A percentile compares a stretch with the other conserved stretches of the same genome.
phyloP scores from a whole-genome alignment of 2,797 vertebrate genomes.

The Allobates femoralis region DNA sequence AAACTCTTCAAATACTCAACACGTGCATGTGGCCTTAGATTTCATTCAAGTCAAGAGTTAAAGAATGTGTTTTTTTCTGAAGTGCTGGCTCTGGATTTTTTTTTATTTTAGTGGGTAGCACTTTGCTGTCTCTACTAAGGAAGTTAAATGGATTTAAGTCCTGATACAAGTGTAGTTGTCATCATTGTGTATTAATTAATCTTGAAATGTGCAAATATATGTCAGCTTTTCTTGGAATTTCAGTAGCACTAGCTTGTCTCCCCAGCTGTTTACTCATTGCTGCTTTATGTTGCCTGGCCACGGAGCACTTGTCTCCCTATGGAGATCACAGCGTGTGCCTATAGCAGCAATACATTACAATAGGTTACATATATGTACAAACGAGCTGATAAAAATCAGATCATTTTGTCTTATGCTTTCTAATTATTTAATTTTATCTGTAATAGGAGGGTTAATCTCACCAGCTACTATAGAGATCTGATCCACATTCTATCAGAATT shows the following conservation, averaged over 20 bases:
- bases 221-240: conserved; percentile 40
- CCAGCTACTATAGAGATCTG: too few relatives aligned
- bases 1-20: too few relatives aligned
- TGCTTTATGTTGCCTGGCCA: conserved; percentile 16
- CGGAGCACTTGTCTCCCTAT: conserved; percentile 6
- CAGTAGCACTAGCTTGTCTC: background rate
- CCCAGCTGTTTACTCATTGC: conserved; percentile 19
- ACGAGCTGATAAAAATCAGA: background rate
- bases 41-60: background rate
- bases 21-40: too few relatives aligned
- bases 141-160: background rate
- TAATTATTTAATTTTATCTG: too few relatives aligned
- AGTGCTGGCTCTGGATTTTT: background rate
- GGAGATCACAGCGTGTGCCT: conserved; percentile 34
- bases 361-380: conserved; percentile 15
- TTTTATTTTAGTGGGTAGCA: background rate
- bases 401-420: background rate
- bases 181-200: conserved; percentile 18
- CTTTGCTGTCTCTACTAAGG: background rate
- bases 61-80: background rate
- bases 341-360: conserved; percentile 41
- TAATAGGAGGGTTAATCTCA: too few relatives aligned
- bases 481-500: too few relatives aligned
- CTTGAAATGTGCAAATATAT: conserved; percentile 13
- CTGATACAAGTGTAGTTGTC: background rate